A percentile compares a stretch with the other conserved stretches of the same genome.
Evolutionary conservation across 1,140 invertebrate species (phyloP).

Genomic region (Musca domestica): DNA sequence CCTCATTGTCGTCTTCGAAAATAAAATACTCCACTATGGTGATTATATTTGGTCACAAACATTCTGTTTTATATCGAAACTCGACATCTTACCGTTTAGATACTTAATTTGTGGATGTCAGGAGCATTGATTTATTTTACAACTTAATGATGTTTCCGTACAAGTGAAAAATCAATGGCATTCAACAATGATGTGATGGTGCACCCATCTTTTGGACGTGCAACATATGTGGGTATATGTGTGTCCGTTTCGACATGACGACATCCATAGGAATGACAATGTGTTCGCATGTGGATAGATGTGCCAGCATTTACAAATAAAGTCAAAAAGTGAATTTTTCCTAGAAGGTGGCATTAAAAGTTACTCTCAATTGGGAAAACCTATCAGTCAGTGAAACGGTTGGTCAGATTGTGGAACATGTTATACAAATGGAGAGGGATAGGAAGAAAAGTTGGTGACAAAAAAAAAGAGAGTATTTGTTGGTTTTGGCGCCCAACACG

Average conservation of each 20-base stretch:
- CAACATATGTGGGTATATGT: no score
- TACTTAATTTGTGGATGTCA: slow-evolving; percentile 10
- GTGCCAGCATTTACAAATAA: slow-evolving; percentile 2
- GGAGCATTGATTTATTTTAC: slow-evolving; percentile 7
- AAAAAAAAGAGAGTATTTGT: no score
- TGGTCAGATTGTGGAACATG: no score
- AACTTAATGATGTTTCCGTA: slow-evolving; percentile 5
- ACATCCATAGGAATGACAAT: not conserved
- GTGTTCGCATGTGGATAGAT: not conserved
- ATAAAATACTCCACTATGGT: no score
- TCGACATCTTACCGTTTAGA: not conserved
- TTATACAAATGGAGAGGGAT: no score
- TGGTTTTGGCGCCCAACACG: no score
- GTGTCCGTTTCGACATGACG: not conserved
- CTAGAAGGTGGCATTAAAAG: slow-evolving; percentile 15
- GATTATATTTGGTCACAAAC: no score
- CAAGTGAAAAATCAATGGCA: slow-evolving; percentile 13
- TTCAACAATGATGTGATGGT: not conserved
- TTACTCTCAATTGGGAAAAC: slow-evolving; percentile 12
- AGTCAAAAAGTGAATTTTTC: slow-evolving; percentile 11
- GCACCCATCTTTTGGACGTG: not conserved
- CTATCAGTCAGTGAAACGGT: no score
- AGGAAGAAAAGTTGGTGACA: no score
- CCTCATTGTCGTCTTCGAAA: no score
- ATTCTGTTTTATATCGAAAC: no score